These are phyloP conservation scores for Turritopsis rubra DNA, from an alignment of 30 jellyfish, hydroid and myxozoan genomes.

Conservation along the genomic window DNA sequence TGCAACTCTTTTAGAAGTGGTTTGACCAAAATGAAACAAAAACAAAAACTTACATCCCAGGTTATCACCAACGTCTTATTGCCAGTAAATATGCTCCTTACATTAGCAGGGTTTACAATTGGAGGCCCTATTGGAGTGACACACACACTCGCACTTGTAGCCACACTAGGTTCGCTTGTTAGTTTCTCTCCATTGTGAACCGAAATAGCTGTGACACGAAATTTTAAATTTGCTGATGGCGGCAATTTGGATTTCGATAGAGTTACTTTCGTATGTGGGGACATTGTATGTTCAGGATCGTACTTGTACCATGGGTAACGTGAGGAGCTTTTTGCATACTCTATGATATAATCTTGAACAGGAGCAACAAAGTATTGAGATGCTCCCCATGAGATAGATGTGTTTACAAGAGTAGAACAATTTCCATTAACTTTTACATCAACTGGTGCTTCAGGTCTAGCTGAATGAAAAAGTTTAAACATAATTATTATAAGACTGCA, in stretches of 20 bases:
- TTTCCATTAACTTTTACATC: conserved; percentile 7
- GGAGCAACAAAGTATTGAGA: neutral
- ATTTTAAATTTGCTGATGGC: conserved; percentile 18
- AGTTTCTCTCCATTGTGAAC: neutral
- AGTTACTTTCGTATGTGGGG: neutral
- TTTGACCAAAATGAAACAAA: no score
- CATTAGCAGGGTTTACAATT: conserved; percentile 14
- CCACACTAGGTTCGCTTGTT: conserved; percentile 6
- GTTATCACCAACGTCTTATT: conserved; percentile 17
- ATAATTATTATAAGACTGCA: neutral
- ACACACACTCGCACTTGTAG: neutral
- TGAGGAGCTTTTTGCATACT: conserved; percentile 3
- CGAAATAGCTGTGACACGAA: conserved; percentile 25
- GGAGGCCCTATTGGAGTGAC: conserved; percentile 24
- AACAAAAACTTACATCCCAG: conserved; percentile 30
- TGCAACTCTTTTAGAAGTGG: no score
- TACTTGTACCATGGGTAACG: neutral
- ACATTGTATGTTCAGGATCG: neutral
- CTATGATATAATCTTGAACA: conserved; percentile 3
- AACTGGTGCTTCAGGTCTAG: neutral
- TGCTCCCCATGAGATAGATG: neutral
- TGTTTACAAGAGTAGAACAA: neutral
- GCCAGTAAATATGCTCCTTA: neutral
- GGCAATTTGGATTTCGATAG: neutral
- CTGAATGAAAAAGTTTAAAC: neutral